Conservation (phyloP, 2,888 invertebrate species). For the Caenorhabditis sulstoni region DNA sequence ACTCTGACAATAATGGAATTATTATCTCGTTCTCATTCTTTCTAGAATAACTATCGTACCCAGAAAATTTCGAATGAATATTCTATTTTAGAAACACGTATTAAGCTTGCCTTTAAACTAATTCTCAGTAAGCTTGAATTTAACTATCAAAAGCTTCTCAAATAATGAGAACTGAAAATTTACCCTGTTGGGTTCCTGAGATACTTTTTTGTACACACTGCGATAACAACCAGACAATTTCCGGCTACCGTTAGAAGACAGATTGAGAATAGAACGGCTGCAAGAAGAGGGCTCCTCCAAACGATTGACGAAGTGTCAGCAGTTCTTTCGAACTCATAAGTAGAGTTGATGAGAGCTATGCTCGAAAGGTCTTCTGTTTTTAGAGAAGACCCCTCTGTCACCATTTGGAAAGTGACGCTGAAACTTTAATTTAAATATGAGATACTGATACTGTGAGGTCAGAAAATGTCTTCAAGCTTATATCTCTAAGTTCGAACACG, state of each 20-base stretch:
- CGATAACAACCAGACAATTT: constrained; percentile 93
- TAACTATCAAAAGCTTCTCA: too few species aligned
- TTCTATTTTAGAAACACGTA: too few species aligned
- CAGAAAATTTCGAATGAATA: too few species aligned
- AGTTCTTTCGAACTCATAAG: not conserved
- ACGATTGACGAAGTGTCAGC: constrained; percentile 33
- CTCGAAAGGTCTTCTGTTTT: not conserved
- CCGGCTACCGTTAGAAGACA: constrained; percentile 95
- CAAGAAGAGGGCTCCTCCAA: constrained; percentile 81
- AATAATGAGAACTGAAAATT: not conserved
- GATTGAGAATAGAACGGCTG: constrained; percentile 89
- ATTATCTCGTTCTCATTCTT: too few species aligned
- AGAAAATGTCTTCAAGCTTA: too few species aligned
- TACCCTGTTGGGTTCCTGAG: constrained; percentile 94
- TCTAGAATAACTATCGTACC: too few species aligned
- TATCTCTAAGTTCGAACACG: too few species aligned
- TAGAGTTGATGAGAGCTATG: not conserved
- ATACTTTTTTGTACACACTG: constrained; percentile 93
- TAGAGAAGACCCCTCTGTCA: constrained; percentile 4
- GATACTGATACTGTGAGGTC: too few species aligned
- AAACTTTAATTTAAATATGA: constrained; percentile 10
- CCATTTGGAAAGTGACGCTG: not conserved
- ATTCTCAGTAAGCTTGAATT: too few species aligned
- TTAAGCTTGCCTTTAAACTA: too few species aligned
- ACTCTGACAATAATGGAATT: not conserved